Conservation (phyloP, 30 jellyfish, hydroid and myxozoan species). For the Aurelia sp. region DNA sequence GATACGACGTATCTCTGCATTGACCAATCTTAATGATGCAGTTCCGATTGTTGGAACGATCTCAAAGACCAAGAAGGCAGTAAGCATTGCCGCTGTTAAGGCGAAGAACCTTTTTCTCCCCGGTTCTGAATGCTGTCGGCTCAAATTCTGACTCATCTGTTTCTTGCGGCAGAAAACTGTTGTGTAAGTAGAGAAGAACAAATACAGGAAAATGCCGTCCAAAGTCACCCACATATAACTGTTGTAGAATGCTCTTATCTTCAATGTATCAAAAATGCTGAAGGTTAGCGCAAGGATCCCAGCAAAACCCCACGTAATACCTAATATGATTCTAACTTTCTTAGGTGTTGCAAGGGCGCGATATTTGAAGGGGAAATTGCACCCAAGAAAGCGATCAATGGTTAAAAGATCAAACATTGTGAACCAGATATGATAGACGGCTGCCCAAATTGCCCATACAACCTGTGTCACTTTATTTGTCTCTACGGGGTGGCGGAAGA, state of each 20-base stretch:
- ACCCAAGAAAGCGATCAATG: slow-evolving; percentile 17
- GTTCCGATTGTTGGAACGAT: neutral
- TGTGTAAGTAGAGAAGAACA: slow-evolving; percentile 1
- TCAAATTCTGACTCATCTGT: no score
- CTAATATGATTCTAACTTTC: neutral
- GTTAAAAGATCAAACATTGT: neutral
- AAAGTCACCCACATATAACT: neutral
- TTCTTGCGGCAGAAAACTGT: slow-evolving; percentile 1
- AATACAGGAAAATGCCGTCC: neutral
- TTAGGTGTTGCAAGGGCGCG: neutral
- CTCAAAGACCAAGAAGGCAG: slow-evolving; percentile 1
- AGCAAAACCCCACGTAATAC: neutral
- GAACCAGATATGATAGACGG: neutral
- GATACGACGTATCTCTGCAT: neutral
- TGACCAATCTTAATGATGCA: neutral
- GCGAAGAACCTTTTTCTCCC: neutral
- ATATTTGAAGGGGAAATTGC: slow-evolving; percentile 19
- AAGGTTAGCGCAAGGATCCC: neutral
- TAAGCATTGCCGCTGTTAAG: neutral
- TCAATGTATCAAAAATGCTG: slow-evolving; percentile 1
- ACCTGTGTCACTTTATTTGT: neutral
- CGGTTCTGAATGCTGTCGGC: neutral
- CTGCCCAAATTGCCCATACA: neutral
- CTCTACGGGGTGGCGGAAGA: neutral
- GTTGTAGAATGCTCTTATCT: neutral